These are phyloP conservation scores for Atherinomorus stipes DNA, from an alignment of 2,113 vertebrate species.

Conservation along the genomic window DNA sequence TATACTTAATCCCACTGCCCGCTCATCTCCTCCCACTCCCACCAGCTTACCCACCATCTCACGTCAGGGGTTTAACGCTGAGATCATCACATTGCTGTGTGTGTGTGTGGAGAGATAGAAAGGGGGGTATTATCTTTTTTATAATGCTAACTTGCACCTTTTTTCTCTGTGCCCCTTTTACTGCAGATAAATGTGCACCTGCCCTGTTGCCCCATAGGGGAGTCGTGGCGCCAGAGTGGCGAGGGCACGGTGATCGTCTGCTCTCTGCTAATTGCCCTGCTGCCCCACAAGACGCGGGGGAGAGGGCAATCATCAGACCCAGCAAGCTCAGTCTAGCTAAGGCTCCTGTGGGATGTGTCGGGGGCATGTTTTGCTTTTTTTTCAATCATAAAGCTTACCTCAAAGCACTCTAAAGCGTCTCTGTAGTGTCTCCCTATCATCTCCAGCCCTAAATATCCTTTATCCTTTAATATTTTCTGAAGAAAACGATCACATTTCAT, in stretches of 20 bases:
- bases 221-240: slow-evolving; percentile 73
- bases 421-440: background rate
- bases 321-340: slow-evolving; percentile 48
- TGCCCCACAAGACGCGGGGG: slow-evolving; percentile 69
- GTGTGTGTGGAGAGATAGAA: slow-evolving; percentile 21
- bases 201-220: slow-evolving; percentile 72
- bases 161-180: slow-evolving; percentile 60
- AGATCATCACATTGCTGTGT: slow-evolving; percentile 71
- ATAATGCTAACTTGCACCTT: slow-evolving; percentile 42
- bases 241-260: slow-evolving; percentile 76
- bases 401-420: background rate
- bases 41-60: slow-evolving; percentile 46
- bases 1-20: slow-evolving; percentile 23
- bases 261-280: slow-evolving; percentile 78
- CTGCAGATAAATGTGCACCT: slow-evolving; percentile 72
- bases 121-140: background rate
- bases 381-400: slow-evolving; percentile 1
- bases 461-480: background rate
- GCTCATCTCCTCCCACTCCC: slow-evolving; percentile 38
- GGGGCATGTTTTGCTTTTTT: slow-evolving; percentile 16
- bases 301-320: slow-evolving; percentile 37
- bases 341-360: slow-evolving; percentile 41
- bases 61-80: slow-evolving; percentile 59
- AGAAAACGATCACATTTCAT: background rate
- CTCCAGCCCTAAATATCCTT: background rate